These are phyloP conservation scores for Andrena bicolor DNA, from an alignment of 2,888 invertebrate genomes.

Conservation along the genomic window DNA sequence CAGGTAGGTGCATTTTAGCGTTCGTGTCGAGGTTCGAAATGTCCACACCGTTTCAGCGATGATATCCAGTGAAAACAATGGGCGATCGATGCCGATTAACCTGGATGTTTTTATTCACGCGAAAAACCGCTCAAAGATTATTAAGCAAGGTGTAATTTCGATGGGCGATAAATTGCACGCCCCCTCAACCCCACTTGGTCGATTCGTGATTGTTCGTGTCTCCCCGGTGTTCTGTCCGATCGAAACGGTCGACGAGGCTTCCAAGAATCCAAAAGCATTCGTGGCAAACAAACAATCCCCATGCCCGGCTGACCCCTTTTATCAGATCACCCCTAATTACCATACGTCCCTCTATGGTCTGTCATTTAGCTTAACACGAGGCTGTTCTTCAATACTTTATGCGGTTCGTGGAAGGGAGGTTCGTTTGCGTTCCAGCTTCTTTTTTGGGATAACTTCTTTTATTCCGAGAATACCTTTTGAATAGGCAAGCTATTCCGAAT, in stretches of 20 bases:
- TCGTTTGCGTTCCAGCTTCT: not conserved
- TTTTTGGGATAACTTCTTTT: not conserved
- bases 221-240: not conserved
- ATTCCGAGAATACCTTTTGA: not conserved
- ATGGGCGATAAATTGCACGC: slow-evolving; percentile 50
- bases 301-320: slow-evolving; percentile 33
- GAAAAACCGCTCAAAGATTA: slow-evolving; percentile 44
- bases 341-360: slow-evolving; percentile 23
- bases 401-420: slow-evolving; percentile 11
- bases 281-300: slow-evolving; percentile 45
- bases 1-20: no score
- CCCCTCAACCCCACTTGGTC: slow-evolving; percentile 10
- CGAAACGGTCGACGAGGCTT: slow-evolving; percentile 23
- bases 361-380: slow-evolving; percentile 11
- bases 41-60: not conserved
- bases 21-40: not conserved
- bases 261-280: slow-evolving; percentile 43
- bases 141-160: slow-evolving; percentile 50
- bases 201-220: slow-evolving; percentile 19
- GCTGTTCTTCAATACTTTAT: slow-evolving; percentile 50
- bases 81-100: slow-evolving; percentile 59
- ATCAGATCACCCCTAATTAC: slow-evolving; percentile 67
- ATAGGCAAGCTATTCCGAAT: not conserved
- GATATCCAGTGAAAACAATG: slow-evolving; percentile 20
- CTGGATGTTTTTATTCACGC: slow-evolving; percentile 29